phyloP scores from a whole-genome alignment of 2,797 vertebrate genomes.

The Heliangelus exortis region DNA sequence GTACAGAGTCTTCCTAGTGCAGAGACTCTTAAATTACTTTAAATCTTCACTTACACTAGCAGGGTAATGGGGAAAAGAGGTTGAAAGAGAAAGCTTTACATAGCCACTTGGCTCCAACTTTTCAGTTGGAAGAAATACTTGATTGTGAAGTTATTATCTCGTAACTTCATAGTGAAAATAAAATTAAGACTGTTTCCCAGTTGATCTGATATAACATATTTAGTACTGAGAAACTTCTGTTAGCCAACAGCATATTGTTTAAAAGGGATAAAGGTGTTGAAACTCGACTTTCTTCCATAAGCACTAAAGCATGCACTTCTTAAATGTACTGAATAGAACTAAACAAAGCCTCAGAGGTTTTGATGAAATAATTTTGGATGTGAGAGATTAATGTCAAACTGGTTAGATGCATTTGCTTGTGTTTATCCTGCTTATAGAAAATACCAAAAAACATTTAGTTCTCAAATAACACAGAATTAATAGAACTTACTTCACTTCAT shows the following conservation, averaged over 20 bases:
- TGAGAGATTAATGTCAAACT: background rate
- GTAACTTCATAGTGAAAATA: background rate
- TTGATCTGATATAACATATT: background rate
- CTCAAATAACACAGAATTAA: background rate
- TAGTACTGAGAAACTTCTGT: background rate
- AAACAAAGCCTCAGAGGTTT: background rate
- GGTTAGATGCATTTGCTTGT: background rate
- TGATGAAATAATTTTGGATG: background rate
- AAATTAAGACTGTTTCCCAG: background rate
- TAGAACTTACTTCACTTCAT: background rate
- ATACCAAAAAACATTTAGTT: background rate
- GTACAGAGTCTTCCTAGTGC: slow-evolving; percentile 45
- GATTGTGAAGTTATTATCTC: background rate
- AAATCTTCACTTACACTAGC: background rate
- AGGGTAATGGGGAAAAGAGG: background rate
- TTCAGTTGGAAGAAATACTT: background rate
- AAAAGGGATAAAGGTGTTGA: background rate
- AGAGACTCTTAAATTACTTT: background rate
- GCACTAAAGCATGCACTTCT: background rate
- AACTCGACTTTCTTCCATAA: background rate
- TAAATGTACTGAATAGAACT: background rate
- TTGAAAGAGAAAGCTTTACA: background rate
- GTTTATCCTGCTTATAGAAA: background rate
- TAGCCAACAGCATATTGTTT: background rate
- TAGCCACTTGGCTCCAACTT: background rate